These are phyloP conservation scores for Pollenia amentaria DNA, from an alignment of 2,888 invertebrate genomes.

Conservation along the genomic window DNA sequence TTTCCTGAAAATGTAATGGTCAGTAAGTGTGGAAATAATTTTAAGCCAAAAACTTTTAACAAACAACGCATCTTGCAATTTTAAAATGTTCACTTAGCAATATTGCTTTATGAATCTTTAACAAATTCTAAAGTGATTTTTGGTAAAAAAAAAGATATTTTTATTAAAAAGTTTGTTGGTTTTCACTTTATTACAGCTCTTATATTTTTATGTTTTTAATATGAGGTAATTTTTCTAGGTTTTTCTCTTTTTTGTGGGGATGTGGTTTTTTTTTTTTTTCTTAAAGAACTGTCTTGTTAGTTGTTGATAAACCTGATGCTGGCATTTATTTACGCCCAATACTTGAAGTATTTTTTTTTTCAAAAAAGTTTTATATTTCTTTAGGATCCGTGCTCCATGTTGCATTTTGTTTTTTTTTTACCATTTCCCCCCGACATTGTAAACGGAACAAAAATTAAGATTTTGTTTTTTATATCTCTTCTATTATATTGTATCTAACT, in stretches of 20 bases:
- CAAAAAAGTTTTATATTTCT: constrained; percentile 37
- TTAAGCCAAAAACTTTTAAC: background rate
- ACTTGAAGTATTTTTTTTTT: constrained; percentile 47
- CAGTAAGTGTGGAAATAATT: background rate
- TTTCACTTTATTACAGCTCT: background rate
- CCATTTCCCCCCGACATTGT: background rate
- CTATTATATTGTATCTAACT: background rate
- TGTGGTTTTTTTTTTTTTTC: constrained; percentile 33
- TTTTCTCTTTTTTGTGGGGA: background rate
- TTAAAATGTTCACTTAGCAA: background rate
- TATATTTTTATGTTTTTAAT: constrained; percentile 32
- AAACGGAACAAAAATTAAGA: constrained; percentile 14
- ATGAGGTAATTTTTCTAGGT: constrained; percentile 9
- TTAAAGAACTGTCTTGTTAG: constrained; percentile 60
- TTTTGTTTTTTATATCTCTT: constrained; percentile 30
- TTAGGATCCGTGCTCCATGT: constrained; percentile 41
- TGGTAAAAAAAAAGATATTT: background rate
- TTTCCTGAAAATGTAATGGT: background rate
- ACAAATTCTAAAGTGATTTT: background rate
- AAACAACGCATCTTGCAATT: background rate
- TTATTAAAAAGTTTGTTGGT: constrained; percentile 18
- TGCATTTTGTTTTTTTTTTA: constrained; percentile 20
- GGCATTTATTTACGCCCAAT: constrained; percentile 73
- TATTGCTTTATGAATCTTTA: constrained; percentile 19
- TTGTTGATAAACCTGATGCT: constrained; percentile 69